Percentiles rank a stretch among this genome's conserved stretches.
phyloP scores from a whole-genome alignment of 2,888 invertebrate genomes.

The Pristionchus arcanus region DNA sequence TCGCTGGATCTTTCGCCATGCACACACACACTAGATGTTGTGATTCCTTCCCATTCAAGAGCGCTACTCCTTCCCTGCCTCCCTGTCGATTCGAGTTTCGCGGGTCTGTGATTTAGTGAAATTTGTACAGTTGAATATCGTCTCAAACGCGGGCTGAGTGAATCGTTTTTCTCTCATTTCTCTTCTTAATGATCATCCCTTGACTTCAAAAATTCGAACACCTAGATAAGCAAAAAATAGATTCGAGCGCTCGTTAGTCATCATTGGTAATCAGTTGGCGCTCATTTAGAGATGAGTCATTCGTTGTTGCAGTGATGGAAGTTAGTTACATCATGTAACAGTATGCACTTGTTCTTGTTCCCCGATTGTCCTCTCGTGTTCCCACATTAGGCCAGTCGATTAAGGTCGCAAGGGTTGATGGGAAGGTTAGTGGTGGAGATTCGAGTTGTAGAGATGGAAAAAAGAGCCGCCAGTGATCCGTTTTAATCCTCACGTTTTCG shows the following conservation, averaged over 20 bases:
- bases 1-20: background rate
- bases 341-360: background rate
- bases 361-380: background rate
- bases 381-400: background rate
- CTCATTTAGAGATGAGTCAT: background rate
- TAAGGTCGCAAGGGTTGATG: constrained; percentile 6
- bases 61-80: background rate
- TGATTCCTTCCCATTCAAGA: background rate
- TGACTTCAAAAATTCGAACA: too few relatives aligned
- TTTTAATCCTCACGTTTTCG: too few relatives aligned
- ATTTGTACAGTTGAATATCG: too few relatives aligned
- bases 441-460: background rate
- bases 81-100: background rate
- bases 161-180: too few relatives aligned
- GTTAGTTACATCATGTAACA: background rate
- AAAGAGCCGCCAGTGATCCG: background rate
- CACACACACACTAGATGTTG: background rate
- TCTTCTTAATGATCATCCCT: too few relatives aligned
- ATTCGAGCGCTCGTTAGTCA: too few relatives aligned
- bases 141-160: too few relatives aligned
- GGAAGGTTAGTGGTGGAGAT: background rate
- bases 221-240: too few relatives aligned
- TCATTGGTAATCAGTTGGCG: background rate
- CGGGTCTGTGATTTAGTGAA: too few relatives aligned
- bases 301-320: background rate